Conservation (phyloP, 2,797 vertebrate species). For the Darevskia mixta region DNA sequence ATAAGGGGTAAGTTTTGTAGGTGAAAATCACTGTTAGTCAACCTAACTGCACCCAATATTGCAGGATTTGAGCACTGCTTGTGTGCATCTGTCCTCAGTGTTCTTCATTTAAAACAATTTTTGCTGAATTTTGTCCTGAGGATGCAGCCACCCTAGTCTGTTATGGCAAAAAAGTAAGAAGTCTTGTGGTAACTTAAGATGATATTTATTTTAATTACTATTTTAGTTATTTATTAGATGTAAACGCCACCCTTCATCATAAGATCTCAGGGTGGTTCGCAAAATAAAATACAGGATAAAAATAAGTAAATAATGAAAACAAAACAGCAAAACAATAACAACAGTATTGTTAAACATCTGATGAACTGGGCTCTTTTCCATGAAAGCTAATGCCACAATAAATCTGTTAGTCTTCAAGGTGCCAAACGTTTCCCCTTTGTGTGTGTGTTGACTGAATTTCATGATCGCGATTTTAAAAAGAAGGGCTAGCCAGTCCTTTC, state of each 20-base stretch:
- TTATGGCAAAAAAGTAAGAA: neutral
- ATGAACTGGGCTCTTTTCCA: neutral
- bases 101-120: neutral
- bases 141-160: neutral
- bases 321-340: neutral
- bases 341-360: neutral
- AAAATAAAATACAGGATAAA: too few species aligned
- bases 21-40: neutral
- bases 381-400: neutral
- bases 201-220: neutral
- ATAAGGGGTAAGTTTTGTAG: neutral
- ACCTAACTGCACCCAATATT: neutral
- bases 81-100: neutral
- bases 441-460: neutral
- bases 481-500: neutral
- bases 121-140: neutral
- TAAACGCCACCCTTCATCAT: too few species aligned
- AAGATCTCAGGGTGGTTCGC: too few species aligned
- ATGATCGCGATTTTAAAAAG: constrained; percentile 24
- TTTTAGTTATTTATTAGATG: too few species aligned
- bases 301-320: neutral
- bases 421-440: neutral
- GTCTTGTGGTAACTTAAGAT: neutral
- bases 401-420: neutral
- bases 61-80: neutral